phyloP scores from a whole-genome alignment of 2,113 vertebrate species.

The Indri indri region DNA sequence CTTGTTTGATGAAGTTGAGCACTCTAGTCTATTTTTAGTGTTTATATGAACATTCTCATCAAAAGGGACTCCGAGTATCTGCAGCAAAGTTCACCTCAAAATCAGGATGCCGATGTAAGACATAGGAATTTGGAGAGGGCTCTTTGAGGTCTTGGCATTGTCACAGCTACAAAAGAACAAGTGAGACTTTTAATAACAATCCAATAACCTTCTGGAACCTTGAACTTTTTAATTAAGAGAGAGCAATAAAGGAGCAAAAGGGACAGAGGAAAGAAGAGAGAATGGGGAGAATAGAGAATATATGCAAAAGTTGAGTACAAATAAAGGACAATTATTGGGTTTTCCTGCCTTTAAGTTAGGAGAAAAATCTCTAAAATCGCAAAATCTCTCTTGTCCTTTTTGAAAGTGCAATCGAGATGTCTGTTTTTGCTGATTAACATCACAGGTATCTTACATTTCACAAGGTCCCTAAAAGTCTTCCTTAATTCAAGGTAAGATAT shows the following conservation, averaged over 20 bases:
- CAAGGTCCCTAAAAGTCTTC: conserved; percentile 74
- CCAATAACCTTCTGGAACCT: not conserved
- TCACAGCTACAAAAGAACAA: not conserved
- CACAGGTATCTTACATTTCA: conserved; percentile 70
- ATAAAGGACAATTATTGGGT: conserved; percentile 27
- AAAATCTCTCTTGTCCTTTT: conserved; percentile 51
- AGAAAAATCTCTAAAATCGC: conserved; percentile 55
- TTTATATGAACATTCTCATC: conserved; percentile 1
- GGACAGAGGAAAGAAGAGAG: not conserved
- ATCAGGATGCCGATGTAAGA: not conserved
- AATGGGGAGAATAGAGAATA: not conserved
- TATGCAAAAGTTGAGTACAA: not conserved
- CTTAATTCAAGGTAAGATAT: conserved; percentile 80
- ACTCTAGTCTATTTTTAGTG: conserved; percentile 14
- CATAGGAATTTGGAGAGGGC: not conserved
- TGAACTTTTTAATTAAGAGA: conserved; percentile 53
- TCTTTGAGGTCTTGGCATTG: not conserved
- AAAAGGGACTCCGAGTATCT: not conserved
- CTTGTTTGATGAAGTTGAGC: conserved; percentile 59
- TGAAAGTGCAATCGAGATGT: conserved; percentile 61
- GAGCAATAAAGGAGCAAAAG: conserved; percentile 24
- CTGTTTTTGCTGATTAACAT: conserved; percentile 75
- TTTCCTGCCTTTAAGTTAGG: conserved; percentile 54
- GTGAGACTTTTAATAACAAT: not conserved
- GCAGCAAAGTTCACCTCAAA: not conserved